Evolutionary conservation across 2,797 vertebrate genomes (phyloP).

Genomic region (Chrysolophus pictus): DNA sequence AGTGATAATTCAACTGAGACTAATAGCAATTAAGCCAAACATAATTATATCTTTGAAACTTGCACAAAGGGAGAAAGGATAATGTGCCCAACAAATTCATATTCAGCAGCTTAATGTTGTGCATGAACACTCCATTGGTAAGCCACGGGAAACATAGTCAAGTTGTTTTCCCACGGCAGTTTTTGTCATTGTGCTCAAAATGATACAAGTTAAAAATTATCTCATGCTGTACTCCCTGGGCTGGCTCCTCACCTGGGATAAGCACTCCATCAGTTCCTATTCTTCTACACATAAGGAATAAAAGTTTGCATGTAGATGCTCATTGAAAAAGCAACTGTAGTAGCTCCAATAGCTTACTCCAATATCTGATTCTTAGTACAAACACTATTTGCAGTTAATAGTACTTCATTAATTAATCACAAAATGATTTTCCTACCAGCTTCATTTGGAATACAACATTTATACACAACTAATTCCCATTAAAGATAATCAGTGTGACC

Average conservation of each 20-base stretch:
- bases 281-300: neutral
- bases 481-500: neutral
- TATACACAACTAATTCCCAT: neutral
- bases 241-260: neutral
- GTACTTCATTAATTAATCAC: neutral
- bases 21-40: slow-evolving; percentile 54
- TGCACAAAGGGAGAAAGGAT: slow-evolving; percentile 35
- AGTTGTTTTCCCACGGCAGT: slow-evolving; percentile 42
- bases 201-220: neutral
- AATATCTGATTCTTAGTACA: neutral
- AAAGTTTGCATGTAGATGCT: neutral
- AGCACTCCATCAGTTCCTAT: neutral
- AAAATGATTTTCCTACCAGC: neutral
- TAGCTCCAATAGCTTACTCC: neutral
- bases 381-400: neutral
- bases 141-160: slow-evolving; percentile 37
- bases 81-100: slow-evolving; percentile 38
- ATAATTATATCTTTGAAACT: slow-evolving; percentile 51
- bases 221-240: neutral
- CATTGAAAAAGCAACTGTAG: neutral
- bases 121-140: slow-evolving; percentile 54
- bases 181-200: slow-evolving; percentile 45
- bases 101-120: slow-evolving; percentile 60
- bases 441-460: neutral
- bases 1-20: slow-evolving; percentile 35